Conservation (phyloP, 2,113 vertebrate species). For the Trinectes maculatus region DNA sequence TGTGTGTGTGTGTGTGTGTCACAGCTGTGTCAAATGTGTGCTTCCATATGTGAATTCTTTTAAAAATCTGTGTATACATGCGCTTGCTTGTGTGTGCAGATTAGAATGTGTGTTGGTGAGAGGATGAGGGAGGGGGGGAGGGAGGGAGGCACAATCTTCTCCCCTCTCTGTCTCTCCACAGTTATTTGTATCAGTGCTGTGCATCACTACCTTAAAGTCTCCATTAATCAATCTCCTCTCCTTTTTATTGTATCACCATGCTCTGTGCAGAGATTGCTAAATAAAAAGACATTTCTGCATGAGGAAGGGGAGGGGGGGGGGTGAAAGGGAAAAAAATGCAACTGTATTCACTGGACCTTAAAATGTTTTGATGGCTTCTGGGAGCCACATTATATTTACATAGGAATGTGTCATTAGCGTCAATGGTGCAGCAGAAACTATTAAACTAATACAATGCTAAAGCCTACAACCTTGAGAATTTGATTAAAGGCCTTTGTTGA, state of each 20-base stretch:
- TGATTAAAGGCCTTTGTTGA: conserved; percentile 97
- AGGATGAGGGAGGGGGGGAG: conserved; percentile 11
- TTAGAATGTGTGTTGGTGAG: conserved; percentile 10
- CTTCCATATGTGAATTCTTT: conserved; percentile 40
- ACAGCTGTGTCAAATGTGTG: conserved; percentile 26
- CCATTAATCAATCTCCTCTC: conserved; percentile 83
- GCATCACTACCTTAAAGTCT: conserved; percentile 86
- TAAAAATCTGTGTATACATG: conserved; percentile 19
- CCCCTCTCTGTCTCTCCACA: conserved; percentile 63
- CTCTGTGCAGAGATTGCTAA: conserved; percentile 84
- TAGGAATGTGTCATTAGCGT: conserved; percentile 96
- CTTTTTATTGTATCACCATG: conserved; percentile 84
- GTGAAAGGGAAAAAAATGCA: conserved; percentile 83
- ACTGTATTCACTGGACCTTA: conserved; percentile 97
- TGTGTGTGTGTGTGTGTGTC: conserved; percentile 4
- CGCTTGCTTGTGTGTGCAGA: conserved; percentile 12
- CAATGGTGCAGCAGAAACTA: conserved; percentile 96
- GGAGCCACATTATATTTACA: conserved; percentile 91
- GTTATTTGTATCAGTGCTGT: conserved; percentile 82
- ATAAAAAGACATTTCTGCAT: conserved; percentile 94
- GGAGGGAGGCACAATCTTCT: conserved; percentile 61
- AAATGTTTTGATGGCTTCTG: conserved; percentile 95
- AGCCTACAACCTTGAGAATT: conserved; percentile 96
- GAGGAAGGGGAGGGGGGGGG: conserved; percentile 53
- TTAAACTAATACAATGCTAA: conserved; percentile 98